These are phyloP conservation scores for Petroica traversi DNA, from an alignment of 2,113 vertebrate genomes.

Conservation along the genomic window DNA sequence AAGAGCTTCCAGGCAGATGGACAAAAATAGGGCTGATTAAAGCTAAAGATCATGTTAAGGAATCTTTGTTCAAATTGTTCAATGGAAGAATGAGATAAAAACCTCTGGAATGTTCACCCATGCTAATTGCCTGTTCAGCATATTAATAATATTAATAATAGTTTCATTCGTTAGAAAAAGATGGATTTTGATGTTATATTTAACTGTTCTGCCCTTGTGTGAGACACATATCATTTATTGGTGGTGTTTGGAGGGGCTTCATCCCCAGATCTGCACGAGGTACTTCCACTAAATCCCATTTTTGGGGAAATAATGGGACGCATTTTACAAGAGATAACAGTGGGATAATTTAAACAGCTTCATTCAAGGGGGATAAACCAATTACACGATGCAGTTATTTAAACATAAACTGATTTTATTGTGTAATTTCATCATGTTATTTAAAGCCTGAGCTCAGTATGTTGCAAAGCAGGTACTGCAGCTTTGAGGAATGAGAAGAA, in stretches of 20 bases:
- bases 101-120: background rate
- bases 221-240: background rate
- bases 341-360: background rate
- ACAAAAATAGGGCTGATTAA: background rate
- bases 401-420: background rate
- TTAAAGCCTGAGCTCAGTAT: background rate
- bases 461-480: background rate
- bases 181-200: background rate
- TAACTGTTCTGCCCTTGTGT: background rate
- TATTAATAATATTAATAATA: background rate
- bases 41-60: background rate
- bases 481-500: background rate
- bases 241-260: background rate
- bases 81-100: background rate
- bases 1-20: background rate
- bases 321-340: background rate
- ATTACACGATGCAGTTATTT: background rate
- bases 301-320: background rate
- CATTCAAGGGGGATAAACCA: background rate
- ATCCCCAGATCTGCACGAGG: background rate
- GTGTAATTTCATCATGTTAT: background rate
- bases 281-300: background rate
- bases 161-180: background rate
- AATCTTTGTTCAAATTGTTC: background rate
- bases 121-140: background rate